Conservation (phyloP, 2,113 vertebrate genomes). For the Acanthisitta chloris region DNA sequence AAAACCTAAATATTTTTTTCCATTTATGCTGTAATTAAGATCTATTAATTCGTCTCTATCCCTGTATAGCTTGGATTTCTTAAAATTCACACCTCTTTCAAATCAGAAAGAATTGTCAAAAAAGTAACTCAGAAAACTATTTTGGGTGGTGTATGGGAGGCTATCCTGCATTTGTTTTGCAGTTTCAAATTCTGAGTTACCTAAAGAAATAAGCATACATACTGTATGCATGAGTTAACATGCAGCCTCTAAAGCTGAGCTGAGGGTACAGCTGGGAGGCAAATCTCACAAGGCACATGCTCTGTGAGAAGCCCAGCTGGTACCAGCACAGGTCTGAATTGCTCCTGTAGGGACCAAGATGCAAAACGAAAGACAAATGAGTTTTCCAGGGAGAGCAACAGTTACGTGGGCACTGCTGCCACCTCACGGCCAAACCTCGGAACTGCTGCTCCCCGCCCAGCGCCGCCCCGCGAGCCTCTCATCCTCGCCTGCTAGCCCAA, state of each 20-base stretch:
- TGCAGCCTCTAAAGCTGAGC: neutral
- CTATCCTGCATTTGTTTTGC: neutral
- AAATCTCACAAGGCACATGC: accelerated
- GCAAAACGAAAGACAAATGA: accelerated
- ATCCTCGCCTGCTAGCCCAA: neutral
- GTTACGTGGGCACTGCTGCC: slow-evolving; percentile 24
- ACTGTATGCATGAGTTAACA: accelerated
- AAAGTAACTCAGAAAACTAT: neutral
- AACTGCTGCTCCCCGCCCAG: neutral
- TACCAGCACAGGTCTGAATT: neutral
- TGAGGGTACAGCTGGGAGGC: neutral
- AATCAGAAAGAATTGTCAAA: neutral
- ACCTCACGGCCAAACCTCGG: neutral
- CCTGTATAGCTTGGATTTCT: neutral
- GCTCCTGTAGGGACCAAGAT: accelerated
- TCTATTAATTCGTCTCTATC: neutral
- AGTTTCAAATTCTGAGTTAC: neutral
- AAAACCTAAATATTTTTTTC: neutral
- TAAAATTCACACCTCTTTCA: neutral
- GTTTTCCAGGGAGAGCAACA: accelerated
- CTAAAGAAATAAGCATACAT: accelerated
- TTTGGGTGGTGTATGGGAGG: neutral
- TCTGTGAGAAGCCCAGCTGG: neutral
- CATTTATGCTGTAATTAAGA: neutral
- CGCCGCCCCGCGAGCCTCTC: no score